Conservation (phyloP, 2,113 vertebrate genomes). For the Paratilapia polleni region DNA sequence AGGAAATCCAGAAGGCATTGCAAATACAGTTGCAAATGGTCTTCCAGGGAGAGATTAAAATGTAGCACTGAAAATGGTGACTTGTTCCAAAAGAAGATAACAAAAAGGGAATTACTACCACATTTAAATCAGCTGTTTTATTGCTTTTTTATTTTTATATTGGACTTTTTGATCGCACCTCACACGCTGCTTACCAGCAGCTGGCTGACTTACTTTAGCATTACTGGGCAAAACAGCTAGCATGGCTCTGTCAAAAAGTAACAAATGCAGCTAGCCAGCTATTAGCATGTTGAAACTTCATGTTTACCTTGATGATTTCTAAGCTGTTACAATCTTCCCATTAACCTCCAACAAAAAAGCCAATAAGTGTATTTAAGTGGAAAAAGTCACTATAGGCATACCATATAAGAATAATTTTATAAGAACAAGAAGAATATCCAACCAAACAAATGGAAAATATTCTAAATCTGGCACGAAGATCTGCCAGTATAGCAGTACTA, state of each 20-base stretch:
- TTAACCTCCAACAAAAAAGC: not conserved
- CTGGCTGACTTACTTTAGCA: not conserved
- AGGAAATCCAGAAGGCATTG: not conserved
- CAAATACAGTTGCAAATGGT: not conserved
- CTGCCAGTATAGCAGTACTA: constrained; percentile 49
- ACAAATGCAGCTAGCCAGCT: not conserved
- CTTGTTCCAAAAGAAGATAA: not conserved
- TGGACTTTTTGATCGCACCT: not conserved
- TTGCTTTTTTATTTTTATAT: not conserved
- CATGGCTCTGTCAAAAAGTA: not conserved
- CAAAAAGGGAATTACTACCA: not conserved
- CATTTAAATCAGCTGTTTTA: no score
- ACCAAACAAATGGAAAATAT: not conserved
- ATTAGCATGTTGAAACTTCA: not conserved
- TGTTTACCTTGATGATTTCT: not conserved
- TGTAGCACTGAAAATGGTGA: not conserved
- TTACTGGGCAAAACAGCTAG: not conserved
- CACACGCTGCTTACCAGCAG: not conserved
- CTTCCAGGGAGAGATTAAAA: not conserved
- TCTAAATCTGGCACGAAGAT: not conserved
- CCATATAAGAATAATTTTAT: not conserved
- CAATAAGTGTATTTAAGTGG: not conserved
- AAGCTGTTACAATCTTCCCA: not conserved
- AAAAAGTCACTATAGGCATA: no score
- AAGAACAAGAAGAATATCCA: not conserved